Conservation (phyloP, 2,888 invertebrate species). For the Chloroclystis v-ata region DNA sequence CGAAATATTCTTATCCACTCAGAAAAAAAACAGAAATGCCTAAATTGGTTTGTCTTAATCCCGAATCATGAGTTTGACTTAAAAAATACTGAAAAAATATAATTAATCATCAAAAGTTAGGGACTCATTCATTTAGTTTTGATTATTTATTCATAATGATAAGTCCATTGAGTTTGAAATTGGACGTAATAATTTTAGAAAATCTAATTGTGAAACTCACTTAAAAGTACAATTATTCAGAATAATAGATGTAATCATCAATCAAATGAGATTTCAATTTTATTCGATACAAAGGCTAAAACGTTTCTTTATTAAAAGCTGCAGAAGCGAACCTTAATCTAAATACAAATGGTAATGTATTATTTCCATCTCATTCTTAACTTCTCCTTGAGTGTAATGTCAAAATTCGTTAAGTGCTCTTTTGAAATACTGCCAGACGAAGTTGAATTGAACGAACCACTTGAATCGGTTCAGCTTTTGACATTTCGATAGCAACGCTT, state of each 20-base stretch:
- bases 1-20: constrained; percentile 8
- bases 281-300: constrained; percentile 3
- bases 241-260: constrained; percentile 6
- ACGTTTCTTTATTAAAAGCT: constrained; percentile 9
- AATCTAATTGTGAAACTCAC: background rate
- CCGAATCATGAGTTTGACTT: too few species aligned
- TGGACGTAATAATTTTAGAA: background rate
- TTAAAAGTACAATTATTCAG: background rate
- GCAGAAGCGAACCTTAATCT: constrained; percentile 9
- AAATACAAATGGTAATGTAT: constrained; percentile 18
- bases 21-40: constrained; percentile 1
- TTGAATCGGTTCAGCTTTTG: constrained; percentile 40
- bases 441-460: constrained; percentile 32
- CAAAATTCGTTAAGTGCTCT: constrained; percentile 52
- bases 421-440: constrained; percentile 59
- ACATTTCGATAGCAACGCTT: constrained; percentile 38
- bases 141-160: too few species aligned
- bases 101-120: too few species aligned
- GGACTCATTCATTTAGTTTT: too few species aligned
- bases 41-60: too few species aligned
- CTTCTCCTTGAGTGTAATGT: constrained; percentile 27
- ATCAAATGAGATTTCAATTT: constrained; percentile 3
- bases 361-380: constrained; percentile 26
- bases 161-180: background rate
- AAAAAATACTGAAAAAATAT: too few species aligned